These are phyloP conservation scores for Platanista minor DNA, from an alignment of 2,113 vertebrate genomes.

Conservation along the genomic window DNA sequence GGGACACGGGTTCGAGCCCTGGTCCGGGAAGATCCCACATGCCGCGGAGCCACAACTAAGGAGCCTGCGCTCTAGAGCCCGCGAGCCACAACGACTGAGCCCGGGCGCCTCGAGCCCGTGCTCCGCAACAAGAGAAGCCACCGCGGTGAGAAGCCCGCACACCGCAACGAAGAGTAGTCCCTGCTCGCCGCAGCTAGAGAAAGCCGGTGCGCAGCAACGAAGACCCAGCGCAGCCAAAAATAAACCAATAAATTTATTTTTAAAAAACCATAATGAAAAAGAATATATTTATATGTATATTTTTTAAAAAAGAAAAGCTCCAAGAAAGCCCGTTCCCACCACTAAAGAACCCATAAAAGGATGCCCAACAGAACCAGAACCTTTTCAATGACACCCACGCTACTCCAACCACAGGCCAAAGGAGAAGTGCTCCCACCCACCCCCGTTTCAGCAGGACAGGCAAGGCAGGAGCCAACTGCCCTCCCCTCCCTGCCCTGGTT, in stretches of 20 bases:
- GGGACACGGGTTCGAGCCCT: no score
- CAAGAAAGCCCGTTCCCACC: not conserved
- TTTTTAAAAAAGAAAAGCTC: not conserved
- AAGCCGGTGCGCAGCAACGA: no score
- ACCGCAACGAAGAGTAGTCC: no score
- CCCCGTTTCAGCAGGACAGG: not conserved
- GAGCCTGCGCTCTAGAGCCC: no score
- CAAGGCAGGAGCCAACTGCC: not conserved
- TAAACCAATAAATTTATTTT: no score
- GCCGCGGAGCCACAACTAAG: no score
- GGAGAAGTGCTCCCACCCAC: not conserved
- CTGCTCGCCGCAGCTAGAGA: no score
- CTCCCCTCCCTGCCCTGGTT: not conserved
- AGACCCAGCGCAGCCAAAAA: no score
- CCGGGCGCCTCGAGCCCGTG: no score
- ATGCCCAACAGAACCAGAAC: not conserved
- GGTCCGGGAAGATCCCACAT: no score
- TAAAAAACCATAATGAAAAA: not conserved
- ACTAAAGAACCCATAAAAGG: not conserved
- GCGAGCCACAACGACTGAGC: no score
- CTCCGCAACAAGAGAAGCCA: no score
- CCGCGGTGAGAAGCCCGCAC: fast-evolving
- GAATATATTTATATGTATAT: not conserved
- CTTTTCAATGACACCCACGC: not conserved
- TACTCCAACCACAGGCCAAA: not conserved